Conservation (phyloP, 2,888 invertebrate genomes). For the Amphipoea oculea region DNA sequence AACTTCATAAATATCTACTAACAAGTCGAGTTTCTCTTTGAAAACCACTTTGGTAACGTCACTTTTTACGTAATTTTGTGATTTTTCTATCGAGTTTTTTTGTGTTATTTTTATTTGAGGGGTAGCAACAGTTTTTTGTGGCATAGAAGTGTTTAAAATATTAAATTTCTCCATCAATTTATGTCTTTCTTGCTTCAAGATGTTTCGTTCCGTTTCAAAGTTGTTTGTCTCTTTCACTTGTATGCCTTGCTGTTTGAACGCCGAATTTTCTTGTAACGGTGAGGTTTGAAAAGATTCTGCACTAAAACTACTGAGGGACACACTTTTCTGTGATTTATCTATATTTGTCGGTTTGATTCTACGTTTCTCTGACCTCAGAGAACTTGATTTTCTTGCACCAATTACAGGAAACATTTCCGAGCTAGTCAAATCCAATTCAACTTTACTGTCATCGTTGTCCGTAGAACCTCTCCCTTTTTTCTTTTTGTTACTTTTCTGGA, state of each 20-base stretch:
- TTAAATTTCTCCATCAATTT: constrained; percentile 88
- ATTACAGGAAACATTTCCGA: constrained; percentile 87
- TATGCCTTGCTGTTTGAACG: constrained; percentile 80
- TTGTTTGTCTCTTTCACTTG: constrained; percentile 79
- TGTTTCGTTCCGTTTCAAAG: constrained; percentile 84
- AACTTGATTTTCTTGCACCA: constrained; percentile 82
- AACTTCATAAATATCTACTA: constrained; percentile 90
- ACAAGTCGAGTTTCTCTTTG: constrained; percentile 88
- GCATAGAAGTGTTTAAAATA: constrained; percentile 77
- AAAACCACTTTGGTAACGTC: constrained; percentile 85
- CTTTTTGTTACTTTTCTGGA: constrained; percentile 81
- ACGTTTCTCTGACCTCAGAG: constrained; percentile 79
- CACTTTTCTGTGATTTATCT: constrained; percentile 80
- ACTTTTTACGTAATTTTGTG: constrained; percentile 79
- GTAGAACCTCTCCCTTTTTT: constrained; percentile 81
- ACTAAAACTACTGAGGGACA: constrained; percentile 82
- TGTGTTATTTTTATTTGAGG: constrained; percentile 82
- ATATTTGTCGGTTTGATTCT: constrained; percentile 90
- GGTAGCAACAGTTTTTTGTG: constrained; percentile 72
- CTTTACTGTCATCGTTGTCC: constrained; percentile 76
- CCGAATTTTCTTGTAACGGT: constrained; percentile 78
- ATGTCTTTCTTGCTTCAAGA: constrained; percentile 85
- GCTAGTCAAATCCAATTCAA: constrained; percentile 82
- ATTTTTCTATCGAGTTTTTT: constrained; percentile 75
- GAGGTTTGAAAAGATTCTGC: constrained; percentile 81